phyloP scores from a whole-genome alignment of 1,140 invertebrate genomes.

The Dinothrombium tinctorium region DNA sequence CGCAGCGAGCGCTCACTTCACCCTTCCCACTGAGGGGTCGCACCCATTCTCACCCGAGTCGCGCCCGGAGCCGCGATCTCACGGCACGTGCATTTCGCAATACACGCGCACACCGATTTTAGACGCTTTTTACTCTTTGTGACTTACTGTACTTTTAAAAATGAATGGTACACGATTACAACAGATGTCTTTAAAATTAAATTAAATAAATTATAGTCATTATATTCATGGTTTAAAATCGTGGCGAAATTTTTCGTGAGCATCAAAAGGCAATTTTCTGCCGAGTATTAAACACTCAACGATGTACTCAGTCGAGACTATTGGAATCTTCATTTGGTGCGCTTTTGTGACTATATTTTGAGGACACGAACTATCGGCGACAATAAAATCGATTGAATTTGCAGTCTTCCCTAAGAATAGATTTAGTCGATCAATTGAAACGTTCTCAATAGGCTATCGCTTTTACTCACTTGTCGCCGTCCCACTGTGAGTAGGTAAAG shows the following conservation, averaged over 20 bases:
- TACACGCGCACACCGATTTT: too few species aligned
- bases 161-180: too few species aligned
- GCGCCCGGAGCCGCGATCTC: too few species aligned
- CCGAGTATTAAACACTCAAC: slow-evolving; percentile 23
- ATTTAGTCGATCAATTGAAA: background rate
- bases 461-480: background rate
- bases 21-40: too few species aligned
- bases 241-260: slow-evolving; percentile 19
- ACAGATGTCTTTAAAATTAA: too few species aligned
- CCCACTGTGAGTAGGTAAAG: background rate
- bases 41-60: too few species aligned
- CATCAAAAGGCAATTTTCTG: slow-evolving; percentile 15
- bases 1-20: too few species aligned
- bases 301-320: slow-evolving; percentile 23
- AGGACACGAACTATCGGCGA: slow-evolving; percentile 12
- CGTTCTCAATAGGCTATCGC: background rate
- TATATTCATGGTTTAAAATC: too few species aligned
- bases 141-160: too few species aligned
- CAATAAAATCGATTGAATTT: slow-evolving; percentile 12
- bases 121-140: too few species aligned
- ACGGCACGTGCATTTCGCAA: too few species aligned
- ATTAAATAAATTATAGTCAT: too few species aligned
- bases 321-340: slow-evolving; percentile 16
- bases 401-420: background rate
- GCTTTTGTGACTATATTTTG: slow-evolving; percentile 15